phyloP scores from a whole-genome alignment of 2,888 invertebrate species.

The Achlya flavicornis region DNA sequence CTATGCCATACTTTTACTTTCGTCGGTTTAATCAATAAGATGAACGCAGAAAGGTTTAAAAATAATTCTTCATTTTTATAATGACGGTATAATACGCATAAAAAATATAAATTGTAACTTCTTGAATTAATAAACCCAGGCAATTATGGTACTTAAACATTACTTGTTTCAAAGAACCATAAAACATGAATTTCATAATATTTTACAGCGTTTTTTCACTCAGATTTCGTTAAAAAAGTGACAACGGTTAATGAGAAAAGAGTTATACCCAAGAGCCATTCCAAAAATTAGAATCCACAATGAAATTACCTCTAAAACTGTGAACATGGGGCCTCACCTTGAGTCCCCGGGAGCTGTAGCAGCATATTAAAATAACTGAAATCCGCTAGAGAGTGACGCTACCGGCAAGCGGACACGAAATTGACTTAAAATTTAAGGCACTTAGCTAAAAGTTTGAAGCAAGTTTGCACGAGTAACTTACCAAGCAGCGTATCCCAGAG shows the following conservation, averaged over 20 bases:
- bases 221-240: conserved; percentile 1
- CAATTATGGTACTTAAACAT: neutral
- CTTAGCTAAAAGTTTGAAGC: conserved; percentile 62
- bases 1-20: neutral
- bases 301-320: conserved; percentile 27
- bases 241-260: conserved; percentile 24
- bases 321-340: conserved; percentile 25
- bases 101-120: neutral
- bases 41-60: neutral
- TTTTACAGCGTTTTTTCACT: conserved; percentile 3
- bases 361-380: conserved; percentile 49
- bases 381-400: conserved; percentile 42
- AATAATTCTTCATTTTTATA: neutral
- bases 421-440: conserved; percentile 76
- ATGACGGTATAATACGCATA: neutral
- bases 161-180: neutral
- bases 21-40: no score
- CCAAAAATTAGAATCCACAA: conserved; percentile 9
- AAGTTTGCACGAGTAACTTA: conserved; percentile 59
- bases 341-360: conserved; percentile 18
- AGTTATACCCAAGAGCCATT: conserved; percentile 19
- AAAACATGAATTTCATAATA: neutral
- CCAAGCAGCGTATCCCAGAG: conserved; percentile 51
- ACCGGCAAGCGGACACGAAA: conserved; percentile 55
- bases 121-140: neutral